A percentile compares a stretch with the other conserved stretches of the same genome.
Conservation (phyloP, 2,797 vertebrate genomes). For the Sebastes hopkinsi region DNA sequence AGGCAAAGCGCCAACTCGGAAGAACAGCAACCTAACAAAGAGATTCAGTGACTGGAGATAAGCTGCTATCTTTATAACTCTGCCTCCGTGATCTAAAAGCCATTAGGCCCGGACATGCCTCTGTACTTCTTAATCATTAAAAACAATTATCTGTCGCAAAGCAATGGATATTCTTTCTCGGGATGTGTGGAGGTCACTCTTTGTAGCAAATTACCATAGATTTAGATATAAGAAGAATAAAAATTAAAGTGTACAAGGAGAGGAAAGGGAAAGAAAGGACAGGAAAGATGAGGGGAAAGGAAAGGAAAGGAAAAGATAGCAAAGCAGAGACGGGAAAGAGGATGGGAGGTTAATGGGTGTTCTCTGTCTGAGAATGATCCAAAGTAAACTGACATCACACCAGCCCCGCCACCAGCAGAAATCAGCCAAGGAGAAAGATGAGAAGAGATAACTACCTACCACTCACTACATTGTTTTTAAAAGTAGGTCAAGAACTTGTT, state of each 20-base stretch:
- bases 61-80: conserved; percentile 65
- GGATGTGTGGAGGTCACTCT: conserved; percentile 15
- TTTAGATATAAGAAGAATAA: conserved; percentile 17
- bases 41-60: conserved; percentile 58
- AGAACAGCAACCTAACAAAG: conserved; percentile 62
- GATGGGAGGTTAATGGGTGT: conserved; percentile 33
- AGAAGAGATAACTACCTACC: conserved; percentile 63
- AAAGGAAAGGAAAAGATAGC: conserved; percentile 11
- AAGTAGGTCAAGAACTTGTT: conserved; percentile 68
- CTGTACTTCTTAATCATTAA: conserved; percentile 63
- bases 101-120: conserved; percentile 56
- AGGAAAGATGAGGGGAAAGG: not conserved
- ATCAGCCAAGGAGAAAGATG: conserved; percentile 52
- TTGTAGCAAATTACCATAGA: conserved; percentile 35
- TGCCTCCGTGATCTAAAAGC: conserved; percentile 59
- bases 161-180: conserved; percentile 35
- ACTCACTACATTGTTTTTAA: conserved; percentile 51
- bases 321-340: not conserved
- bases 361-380: conserved; percentile 58
- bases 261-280: not conserved
- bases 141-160: conserved; percentile 59
- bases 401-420: conserved; percentile 53
- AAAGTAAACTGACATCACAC: conserved; percentile 66
- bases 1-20: conserved; percentile 53
- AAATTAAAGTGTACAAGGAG: not conserved